Percentiles rank a stretch among this genome's conserved stretches.
phyloP scores from a whole-genome alignment of 2,888 invertebrate species.

The Augiades crinisus region DNA sequence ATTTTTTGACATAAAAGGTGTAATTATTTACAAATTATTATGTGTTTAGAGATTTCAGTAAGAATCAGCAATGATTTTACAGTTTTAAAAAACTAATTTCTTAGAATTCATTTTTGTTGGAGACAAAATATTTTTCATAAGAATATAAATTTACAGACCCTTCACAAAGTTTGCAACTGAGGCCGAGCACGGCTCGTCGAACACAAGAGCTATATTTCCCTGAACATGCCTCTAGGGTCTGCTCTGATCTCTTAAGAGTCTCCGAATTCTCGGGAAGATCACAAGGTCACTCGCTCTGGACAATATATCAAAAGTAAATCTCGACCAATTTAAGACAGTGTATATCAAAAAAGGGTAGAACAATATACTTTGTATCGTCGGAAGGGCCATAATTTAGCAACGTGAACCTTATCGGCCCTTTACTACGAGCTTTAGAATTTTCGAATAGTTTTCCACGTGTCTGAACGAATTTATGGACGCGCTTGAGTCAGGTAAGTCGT shows the following conservation, averaged over 20 bases:
- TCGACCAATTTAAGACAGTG: conserved; percentile 39
- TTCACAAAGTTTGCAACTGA: conserved; percentile 1
- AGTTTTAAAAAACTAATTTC: no score
- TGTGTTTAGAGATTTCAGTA: no score
- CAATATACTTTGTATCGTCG: conserved; percentile 39
- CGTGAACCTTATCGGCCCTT: conserved; percentile 31
- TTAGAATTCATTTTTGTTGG: no score
- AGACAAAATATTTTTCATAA: no score
- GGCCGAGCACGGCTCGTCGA: not conserved
- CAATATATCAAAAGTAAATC: conserved; percentile 48
- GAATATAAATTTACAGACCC: conserved; percentile 1
- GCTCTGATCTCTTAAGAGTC: conserved; percentile 7
- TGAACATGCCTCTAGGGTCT: conserved; percentile 1
- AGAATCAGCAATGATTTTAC: no score
- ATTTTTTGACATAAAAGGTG: no score
- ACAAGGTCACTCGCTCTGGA: conserved; percentile 10
- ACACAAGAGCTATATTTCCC: conserved; percentile 5
- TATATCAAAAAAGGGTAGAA: conserved; percentile 47
- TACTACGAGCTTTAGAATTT: conserved; percentile 23
- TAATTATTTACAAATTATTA: no score
- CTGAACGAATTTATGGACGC: conserved; percentile 27
- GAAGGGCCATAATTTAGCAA: conserved; percentile 30
- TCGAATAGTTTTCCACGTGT: conserved; percentile 26
- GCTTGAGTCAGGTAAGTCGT: conserved; percentile 5
- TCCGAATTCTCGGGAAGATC: conserved; percentile 10